Percentiles rank a stretch among this genome's conserved stretches.
These are phyloP conservation scores for Arenicola marina DNA, from an alignment of 2,888 invertebrate genomes.

Conservation along the genomic window DNA sequence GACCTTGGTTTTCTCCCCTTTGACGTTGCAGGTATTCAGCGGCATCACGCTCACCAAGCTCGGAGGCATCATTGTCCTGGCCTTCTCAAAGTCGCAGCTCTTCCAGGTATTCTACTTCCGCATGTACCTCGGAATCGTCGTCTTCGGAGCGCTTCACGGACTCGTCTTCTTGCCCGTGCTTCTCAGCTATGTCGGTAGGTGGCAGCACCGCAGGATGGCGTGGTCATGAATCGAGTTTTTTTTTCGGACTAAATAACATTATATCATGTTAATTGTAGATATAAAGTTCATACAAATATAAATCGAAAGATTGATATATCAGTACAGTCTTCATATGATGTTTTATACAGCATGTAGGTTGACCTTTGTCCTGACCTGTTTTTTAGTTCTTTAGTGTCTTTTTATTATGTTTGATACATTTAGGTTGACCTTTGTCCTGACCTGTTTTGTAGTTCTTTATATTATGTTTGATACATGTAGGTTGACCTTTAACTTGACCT, in stretches of 20 bases:
- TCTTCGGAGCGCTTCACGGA: conserved; percentile 96
- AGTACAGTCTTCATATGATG: not conserved
- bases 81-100: conserved; percentile 96
- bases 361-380: no score
- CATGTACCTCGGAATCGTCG: conserved; percentile 96
- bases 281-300: not conserved
- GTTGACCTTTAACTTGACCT: not conserved
- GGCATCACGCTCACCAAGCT: conserved; percentile 98
- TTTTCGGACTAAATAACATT: no score
- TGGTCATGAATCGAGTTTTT: no score
- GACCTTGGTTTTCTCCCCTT: no score
- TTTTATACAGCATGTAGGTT: no score
- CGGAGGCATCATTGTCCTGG: conserved; percentile 94
- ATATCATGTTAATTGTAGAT: no score
- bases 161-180: conserved; percentile 96
- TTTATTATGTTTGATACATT: not conserved
- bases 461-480: not conserved
- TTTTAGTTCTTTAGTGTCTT: no score
- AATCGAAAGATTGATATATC: not conserved
- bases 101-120: conserved; percentile 93
- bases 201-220: no score
- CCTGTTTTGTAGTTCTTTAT: no score
- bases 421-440: no score
- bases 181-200: conserved; percentile 86
- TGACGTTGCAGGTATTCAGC: conserved; percentile 84